phyloP scores from a whole-genome alignment of 2,113 vertebrate genomes.

The Puffinus mauretanicus region DNA sequence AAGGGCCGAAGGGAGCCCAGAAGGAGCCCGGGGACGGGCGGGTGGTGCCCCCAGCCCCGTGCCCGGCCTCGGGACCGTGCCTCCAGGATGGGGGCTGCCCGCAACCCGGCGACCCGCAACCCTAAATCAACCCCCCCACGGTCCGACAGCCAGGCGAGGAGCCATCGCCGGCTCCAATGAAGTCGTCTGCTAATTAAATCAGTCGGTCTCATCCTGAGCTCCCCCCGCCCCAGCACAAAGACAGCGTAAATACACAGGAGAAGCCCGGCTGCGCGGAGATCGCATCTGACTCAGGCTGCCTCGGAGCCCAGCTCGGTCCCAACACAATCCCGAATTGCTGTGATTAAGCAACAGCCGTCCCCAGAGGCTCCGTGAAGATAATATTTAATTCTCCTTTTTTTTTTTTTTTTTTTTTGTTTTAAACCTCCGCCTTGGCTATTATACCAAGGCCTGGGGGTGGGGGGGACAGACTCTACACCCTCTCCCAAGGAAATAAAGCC shows the following conservation, averaged over 20 bases:
- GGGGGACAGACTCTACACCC: background rate
- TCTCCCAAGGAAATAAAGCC: background rate
- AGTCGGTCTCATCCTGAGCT: background rate
- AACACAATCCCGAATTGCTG: background rate
- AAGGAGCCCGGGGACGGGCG: fast-evolving
- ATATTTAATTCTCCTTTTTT: background rate
- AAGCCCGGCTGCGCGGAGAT: background rate
- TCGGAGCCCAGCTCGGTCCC: background rate
- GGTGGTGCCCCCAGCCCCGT: background rate
- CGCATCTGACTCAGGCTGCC: background rate
- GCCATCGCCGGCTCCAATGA: fast-evolving
- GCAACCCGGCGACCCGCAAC: fast-evolving
- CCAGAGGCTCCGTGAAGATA: background rate
- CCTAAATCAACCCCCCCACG: background rate
- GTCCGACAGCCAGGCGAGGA: background rate
- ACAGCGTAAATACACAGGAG: background rate
- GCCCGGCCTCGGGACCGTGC: background rate
- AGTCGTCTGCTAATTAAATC: background rate
- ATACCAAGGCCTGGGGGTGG: background rate
- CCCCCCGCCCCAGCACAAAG: background rate
- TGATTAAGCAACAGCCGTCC: background rate
- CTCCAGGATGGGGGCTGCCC: background rate
- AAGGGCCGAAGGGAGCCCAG: background rate
- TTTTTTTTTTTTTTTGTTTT: too few species aligned
- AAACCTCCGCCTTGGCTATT: background rate